phyloP scores from a whole-genome alignment of 2,888 invertebrate species.

The Bugulina stolonifera region DNA sequence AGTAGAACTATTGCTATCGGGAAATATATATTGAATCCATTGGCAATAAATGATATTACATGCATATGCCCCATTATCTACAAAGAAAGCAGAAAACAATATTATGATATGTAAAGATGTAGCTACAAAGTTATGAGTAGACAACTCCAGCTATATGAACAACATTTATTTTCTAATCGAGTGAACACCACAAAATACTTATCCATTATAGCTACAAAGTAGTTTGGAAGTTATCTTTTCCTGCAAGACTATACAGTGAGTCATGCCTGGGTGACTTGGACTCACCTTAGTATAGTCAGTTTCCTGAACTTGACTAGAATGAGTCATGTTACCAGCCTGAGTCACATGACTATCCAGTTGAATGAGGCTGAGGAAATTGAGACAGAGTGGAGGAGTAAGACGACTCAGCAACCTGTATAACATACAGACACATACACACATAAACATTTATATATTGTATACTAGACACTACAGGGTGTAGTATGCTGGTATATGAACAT shows the following conservation, averaged over 20 bases:
- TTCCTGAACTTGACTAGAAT: constrained; percentile 53
- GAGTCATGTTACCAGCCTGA: constrained; percentile 55
- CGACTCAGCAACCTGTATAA: constrained; percentile 72
- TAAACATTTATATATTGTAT: too few relatives aligned
- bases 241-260: too few relatives aligned
- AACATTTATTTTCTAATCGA: too few relatives aligned
- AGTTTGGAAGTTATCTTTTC: too few relatives aligned
- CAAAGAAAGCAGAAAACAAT: constrained; percentile 27
- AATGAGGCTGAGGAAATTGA: constrained; percentile 93
- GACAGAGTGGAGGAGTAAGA: constrained; percentile 92
- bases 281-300: constrained; percentile 81
- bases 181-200: too few relatives aligned
- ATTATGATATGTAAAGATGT: not conserved
- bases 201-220: too few relatives aligned
- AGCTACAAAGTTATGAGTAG: too few relatives aligned
- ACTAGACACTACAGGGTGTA: too few relatives aligned
- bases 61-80: constrained; percentile 98
- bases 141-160: too few relatives aligned
- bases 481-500: too few relatives aligned
- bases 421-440: too few relatives aligned
- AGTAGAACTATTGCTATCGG: constrained; percentile 91
- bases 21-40: constrained; percentile 98
- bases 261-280: too few relatives aligned
- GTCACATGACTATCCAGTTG: constrained; percentile 94
- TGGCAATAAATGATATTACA: constrained; percentile 88